These are phyloP conservation scores for Hemithea aestivaria DNA, from an alignment of 2,888 invertebrate genomes.

Conservation along the genomic window DNA sequence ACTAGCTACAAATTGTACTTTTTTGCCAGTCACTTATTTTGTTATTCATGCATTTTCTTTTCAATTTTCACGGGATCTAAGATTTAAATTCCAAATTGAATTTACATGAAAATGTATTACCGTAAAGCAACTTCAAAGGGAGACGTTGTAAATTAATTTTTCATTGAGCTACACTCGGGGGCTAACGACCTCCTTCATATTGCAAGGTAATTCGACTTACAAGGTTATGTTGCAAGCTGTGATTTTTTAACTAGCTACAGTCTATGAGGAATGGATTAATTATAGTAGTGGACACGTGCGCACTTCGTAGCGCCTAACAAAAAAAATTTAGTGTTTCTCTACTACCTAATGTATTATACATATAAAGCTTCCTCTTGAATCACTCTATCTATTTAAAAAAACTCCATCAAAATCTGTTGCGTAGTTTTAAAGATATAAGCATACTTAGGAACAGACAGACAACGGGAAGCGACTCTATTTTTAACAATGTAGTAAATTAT, in stretches of 20 bases:
- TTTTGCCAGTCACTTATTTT: conserved; percentile 7
- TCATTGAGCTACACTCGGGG: conserved; percentile 33
- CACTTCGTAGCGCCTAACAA: too few species aligned
- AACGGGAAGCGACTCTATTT: too few species aligned
- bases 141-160: conserved; percentile 37
- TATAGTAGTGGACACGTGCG: too few species aligned
- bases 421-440: too few species aligned
- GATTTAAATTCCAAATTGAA: conserved; percentile 25
- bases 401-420: too few species aligned
- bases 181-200: conserved; percentile 34
- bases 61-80: conserved; percentile 5
- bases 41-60: conserved; percentile 2
- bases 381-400: too few species aligned
- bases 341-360: too few species aligned
- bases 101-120: conserved; percentile 33
- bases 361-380: too few species aligned
- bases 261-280: too few species aligned
- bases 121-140: conserved; percentile 35
- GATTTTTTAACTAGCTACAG: conserved; percentile 3
- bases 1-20: conserved; percentile 23
- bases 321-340: too few species aligned
- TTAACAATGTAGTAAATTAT: too few species aligned
- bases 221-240: conserved; percentile 5
- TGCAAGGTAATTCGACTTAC: conserved; percentile 23
- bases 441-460: too few species aligned